These are phyloP conservation scores for Cyphomyrus plagiostoma DNA, from an alignment of 2,113 vertebrate genomes.

Conservation along the genomic window DNA sequence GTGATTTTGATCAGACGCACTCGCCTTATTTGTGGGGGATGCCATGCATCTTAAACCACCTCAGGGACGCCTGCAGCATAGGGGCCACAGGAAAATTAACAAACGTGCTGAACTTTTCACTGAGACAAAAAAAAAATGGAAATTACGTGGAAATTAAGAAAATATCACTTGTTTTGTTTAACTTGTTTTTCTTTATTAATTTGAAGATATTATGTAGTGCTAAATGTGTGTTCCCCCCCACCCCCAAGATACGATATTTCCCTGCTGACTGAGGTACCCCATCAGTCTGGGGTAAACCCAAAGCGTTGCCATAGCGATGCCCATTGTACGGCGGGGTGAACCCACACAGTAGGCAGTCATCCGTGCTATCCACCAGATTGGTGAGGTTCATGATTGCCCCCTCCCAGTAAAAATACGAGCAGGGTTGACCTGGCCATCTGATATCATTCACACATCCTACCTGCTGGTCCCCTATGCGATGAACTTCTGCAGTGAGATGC, in stretches of 20 bases:
- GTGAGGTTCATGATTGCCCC: not conserved
- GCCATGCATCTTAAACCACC: conserved; percentile 3
- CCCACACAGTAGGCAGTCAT: conserved; percentile 1
- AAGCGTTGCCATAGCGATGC: conserved; percentile 65
- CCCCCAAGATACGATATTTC: conserved; percentile 57
- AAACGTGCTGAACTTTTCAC: conserved; percentile 27
- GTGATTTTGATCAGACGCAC: conserved; percentile 49
- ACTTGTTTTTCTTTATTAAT: conserved; percentile 64
- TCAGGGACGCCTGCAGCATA: not conserved
- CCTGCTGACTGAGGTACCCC: conserved; percentile 62
- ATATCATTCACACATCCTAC: not conserved
- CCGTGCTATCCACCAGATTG: not conserved
- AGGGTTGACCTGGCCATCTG: not conserved
- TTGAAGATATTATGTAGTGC: conserved; percentile 39
- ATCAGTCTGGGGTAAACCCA: conserved; percentile 64
- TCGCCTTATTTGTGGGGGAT: conserved; percentile 26
- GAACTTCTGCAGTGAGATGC: not conserved
- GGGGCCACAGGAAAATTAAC: conserved; percentile 50
- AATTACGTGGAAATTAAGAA: conserved; percentile 45
- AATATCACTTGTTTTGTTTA: conserved; percentile 58
- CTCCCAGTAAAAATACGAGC: not conserved
- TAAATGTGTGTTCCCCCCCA: conserved; percentile 47
- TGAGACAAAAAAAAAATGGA: conserved; percentile 44
- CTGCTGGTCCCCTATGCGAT: not conserved
- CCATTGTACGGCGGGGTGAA: conserved; percentile 54